Percentiles rank a stretch among this genome's conserved stretches.
phyloP scores from a whole-genome alignment of 1,140 invertebrate genomes.

The Plectus sambesii region DNA sequence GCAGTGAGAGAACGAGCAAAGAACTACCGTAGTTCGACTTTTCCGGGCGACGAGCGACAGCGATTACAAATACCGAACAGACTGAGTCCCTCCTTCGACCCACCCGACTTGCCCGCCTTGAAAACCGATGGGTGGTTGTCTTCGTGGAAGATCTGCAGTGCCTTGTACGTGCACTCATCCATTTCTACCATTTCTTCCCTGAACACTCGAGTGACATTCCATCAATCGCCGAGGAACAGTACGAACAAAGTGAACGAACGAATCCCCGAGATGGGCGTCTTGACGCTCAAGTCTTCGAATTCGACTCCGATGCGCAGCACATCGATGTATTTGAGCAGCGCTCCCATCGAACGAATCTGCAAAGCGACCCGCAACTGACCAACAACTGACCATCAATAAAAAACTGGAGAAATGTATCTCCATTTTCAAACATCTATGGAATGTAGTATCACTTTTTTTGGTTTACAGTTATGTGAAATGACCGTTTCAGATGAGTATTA shows the following conservation, averaged over 20 bases:
- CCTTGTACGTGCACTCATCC: constrained; percentile 21
- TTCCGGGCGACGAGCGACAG: constrained; percentile 27
- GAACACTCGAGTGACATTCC: constrained; percentile 2
- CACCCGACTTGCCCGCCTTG: constrained; percentile 17
- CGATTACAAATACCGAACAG: constrained; percentile 33
- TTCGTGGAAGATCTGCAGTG: constrained; percentile 30
- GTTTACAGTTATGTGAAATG: too few species aligned
- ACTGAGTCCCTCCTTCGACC: constrained; percentile 22
- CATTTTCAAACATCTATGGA: too few species aligned
- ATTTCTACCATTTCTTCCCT: constrained; percentile 29
- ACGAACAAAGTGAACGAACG: neutral
- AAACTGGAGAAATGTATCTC: too few species aligned
- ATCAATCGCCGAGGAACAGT: neutral
- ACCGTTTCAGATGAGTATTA: too few species aligned
- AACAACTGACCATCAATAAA: too few species aligned
- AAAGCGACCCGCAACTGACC: too few species aligned
- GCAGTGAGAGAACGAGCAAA: constrained; percentile 9
- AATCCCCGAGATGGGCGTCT: constrained; percentile 13
- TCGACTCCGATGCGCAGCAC: constrained; percentile 26
- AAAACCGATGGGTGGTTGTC: constrained; percentile 20
- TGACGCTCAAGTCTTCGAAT: constrained; percentile 19
- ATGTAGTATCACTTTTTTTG: too few species aligned
- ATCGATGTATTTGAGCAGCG: constrained; percentile 26
- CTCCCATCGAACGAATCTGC: constrained; percentile 31
- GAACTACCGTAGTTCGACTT: constrained; percentile 14